Base-by-base conservation (phyloP, 37 sponge, comb jelly and placozoan species). In the Lycopodina hypogea region DNA sequence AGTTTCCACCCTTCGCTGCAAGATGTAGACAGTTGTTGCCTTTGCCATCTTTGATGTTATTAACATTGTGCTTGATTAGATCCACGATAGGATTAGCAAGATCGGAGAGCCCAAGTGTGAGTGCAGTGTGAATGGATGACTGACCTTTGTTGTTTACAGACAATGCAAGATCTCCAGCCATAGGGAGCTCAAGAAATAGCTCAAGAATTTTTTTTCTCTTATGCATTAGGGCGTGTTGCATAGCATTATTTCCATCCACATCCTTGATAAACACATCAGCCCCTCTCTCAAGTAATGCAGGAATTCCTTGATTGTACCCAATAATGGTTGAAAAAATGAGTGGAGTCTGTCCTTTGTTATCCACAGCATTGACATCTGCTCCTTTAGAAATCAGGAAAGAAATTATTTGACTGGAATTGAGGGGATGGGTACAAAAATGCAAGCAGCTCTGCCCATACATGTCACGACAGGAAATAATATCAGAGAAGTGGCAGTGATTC, bases 21-120 rank as follows among this genome's bases (percentile, higher is more conserved):
- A 84, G 64, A 76, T 91, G 92, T 22, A 91, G 72, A 28, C 75
- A 80, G 51, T 79, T 91, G 51, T 77, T 75, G n/a, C 88, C 88
- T 19, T 75, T 15, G 21, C 28, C 26, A 61, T 90, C 91, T 35
- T 72, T 73, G 70, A 62, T 42, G 22, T 73, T 58, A 29, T 72
- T 36, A 1, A 86, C 66, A 30, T 81, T 55, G 45, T 56, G 21
- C 52, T 69, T 36, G 24, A 87, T 69, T 24, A 36, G 33, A 33
- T 73, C 0, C 1, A 87, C 38, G 78, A 87, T 42, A 3, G 52
- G 61, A 22, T 67, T n/a, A 2, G 78, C 83, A 9, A 86, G 42
- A 19, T 60, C 70, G 29, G 62, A 61, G 21, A 34, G 37, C 9
- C 84, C 73, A 0, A 59, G 53, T 18, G 29, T 39, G 42, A 83